Conservation (phyloP, 2,113 vertebrate species). For the Tupaia chinensis region DNA sequence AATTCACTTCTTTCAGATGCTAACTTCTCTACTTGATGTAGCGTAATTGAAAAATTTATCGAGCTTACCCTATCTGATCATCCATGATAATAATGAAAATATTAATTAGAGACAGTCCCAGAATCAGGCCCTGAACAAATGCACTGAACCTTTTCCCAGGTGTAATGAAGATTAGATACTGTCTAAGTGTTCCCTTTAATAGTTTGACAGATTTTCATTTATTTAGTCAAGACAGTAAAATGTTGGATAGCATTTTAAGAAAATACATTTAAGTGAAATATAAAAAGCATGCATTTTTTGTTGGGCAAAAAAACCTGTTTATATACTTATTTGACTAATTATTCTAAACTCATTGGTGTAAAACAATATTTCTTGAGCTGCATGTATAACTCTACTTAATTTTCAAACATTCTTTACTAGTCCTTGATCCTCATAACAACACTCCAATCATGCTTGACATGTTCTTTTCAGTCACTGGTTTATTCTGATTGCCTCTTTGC, state of each 20-base stretch:
- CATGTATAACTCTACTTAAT: background rate
- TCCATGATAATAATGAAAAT: conserved; percentile 61
- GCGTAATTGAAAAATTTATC: conserved; percentile 59
- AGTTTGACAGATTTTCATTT: background rate
- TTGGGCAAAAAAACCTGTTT: conserved; percentile 4
- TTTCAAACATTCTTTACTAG: background rate
- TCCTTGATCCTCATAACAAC: background rate
- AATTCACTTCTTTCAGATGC: conserved; percentile 39
- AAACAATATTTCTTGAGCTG: background rate
- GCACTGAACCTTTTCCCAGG: background rate
- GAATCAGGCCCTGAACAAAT: background rate
- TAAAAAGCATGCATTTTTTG: background rate
- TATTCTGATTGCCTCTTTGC: background rate
- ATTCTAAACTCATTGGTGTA: background rate
- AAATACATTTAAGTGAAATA: background rate
- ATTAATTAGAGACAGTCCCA: conserved; percentile 47
- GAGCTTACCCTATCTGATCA: conserved; percentile 12
- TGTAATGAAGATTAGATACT: background rate
- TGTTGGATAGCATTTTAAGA: background rate
- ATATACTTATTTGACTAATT: background rate
- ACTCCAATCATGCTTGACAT: background rate
- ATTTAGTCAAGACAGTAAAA: background rate
- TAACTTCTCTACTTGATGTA: background rate
- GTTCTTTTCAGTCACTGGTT: background rate
- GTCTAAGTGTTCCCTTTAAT: background rate